phyloP scores from a whole-genome alignment of 2,797 vertebrate species.

The Aldrovandia affinis region DNA sequence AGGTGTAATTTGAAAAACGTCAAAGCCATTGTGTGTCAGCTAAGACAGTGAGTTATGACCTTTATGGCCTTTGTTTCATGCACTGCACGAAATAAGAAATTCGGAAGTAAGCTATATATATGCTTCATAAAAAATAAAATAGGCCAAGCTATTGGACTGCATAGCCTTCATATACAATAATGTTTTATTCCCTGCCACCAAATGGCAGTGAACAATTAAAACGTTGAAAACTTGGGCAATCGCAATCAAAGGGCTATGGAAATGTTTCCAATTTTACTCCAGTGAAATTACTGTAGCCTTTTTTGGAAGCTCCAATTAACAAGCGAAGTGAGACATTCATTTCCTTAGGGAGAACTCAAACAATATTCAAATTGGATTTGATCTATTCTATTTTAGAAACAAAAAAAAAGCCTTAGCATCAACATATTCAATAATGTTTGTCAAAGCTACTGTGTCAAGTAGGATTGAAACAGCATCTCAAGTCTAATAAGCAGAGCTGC shows the following conservation, averaged over 20 bases:
- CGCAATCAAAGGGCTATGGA: background rate
- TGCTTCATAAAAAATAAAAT: too few relatives aligned
- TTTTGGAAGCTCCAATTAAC: constrained; percentile 11
- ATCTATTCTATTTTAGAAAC: background rate
- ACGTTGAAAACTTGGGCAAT: background rate
- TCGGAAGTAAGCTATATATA: too few relatives aligned
- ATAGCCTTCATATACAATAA: too few relatives aligned
- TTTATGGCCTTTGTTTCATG: background rate
- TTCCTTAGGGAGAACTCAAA: background rate
- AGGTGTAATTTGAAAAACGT: background rate
- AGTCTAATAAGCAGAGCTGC: background rate
- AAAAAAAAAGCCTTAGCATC: background rate
- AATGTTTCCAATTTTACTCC: background rate
- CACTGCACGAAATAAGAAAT: background rate
- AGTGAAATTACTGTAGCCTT: background rate
- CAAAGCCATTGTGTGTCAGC: background rate
- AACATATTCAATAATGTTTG: constrained; percentile 7
- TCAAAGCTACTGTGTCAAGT: constrained; percentile 2
- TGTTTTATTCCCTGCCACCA: too few relatives aligned
- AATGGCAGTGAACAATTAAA: background rate
- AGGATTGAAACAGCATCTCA: background rate
- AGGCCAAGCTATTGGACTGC: too few relatives aligned
- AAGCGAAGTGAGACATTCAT: background rate
- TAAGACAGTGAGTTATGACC: background rate
- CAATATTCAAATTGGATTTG: constrained; percentile 13